Base-by-base conservation (phyloP, 2,888 invertebrate genomes). In the Apotomis turbidana region DNA sequence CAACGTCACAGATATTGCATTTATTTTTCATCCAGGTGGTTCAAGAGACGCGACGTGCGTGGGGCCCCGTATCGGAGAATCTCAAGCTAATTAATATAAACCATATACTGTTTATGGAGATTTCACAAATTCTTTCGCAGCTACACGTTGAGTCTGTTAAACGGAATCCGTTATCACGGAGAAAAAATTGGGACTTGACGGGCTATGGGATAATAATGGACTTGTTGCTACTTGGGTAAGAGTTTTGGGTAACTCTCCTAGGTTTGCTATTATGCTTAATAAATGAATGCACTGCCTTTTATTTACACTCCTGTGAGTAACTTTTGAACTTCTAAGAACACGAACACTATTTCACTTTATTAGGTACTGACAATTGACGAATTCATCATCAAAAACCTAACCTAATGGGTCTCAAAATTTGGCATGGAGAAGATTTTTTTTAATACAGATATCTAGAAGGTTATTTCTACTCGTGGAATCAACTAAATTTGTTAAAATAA, bases 81-180 rank as follows among this genome's bases (percentile, higher is more conserved):
- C 68, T 46, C 55, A 46, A 36, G 68, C 44, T 68, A 68, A 68
- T 68, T 68, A 68, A 61, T 68, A 68, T 67, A 57, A 36, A 51
- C 41, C 27, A 27, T 60, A 60, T 60, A 68, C 60, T 54, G 54
- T 68, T 68, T 60, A 68, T 68, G 61, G 68, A 55, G 54, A 68
- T 68, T 61, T 68, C 61, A 68, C 68, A 61, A 68, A 68, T 54
- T 68, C 60, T 61, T 61, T 68, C 54, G 60, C 52, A 44, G 68
- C 60, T 41, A 44, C 61, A 61, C 59, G 68, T 27, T n/a, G 41
- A 44, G 46, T 51, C 27, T 27, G 27, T 27, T 27, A 2, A 27
- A 27, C 27, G 27, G 15, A 27, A 27, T 27, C 67, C 61, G 27
- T 68, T 68, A 60, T 60, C 36, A 49, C 4, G 68, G 44, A 5